Percentiles rank a stretch among this genome's conserved stretches.
Conservation (phyloP, 2,113 vertebrate species). For the Ophiodon elongatus region DNA sequence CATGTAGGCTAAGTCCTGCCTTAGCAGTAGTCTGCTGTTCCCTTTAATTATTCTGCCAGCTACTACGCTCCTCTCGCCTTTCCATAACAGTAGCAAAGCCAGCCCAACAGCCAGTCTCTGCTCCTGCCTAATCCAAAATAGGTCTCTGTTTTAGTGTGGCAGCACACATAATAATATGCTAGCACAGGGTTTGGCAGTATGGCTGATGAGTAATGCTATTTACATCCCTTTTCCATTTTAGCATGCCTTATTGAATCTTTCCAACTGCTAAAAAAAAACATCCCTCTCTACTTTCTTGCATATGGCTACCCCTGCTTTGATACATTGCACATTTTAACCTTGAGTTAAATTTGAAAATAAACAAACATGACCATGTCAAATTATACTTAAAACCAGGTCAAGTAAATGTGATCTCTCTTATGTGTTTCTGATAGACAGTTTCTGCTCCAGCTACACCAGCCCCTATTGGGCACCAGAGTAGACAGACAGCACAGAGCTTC, state of each 20-base stretch:
- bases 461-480: conserved; percentile 54
- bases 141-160: neutral
- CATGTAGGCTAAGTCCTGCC: conserved; percentile 12
- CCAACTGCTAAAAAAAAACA: conserved; percentile 17
- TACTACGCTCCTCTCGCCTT: conserved; percentile 33
- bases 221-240: conserved; percentile 9
- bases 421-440: conserved; percentile 72
- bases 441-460: conserved; percentile 75
- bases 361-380: neutral
- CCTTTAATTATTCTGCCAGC: conserved; percentile 31
- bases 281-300: neutral
- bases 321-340: conserved; percentile 17
- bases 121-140: conserved; percentile 37
- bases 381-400: conserved; percentile 1
- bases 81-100: conserved; percentile 8
- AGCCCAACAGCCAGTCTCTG: neutral
- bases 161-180: neutral
- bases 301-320: conserved; percentile 23
- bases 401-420: conserved; percentile 6
- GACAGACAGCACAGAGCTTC: conserved; percentile 66
- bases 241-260: conserved; percentile 8
- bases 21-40: conserved; percentile 37
- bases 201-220: neutral
- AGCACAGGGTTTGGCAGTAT: neutral
- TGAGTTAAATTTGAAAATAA: conserved; percentile 8